Evolutionary conservation across 1,140 invertebrate genomes (phyloP), one percentile per base, ranked within the genome.

Genomic region (Helicoverpa zea): DNA sequence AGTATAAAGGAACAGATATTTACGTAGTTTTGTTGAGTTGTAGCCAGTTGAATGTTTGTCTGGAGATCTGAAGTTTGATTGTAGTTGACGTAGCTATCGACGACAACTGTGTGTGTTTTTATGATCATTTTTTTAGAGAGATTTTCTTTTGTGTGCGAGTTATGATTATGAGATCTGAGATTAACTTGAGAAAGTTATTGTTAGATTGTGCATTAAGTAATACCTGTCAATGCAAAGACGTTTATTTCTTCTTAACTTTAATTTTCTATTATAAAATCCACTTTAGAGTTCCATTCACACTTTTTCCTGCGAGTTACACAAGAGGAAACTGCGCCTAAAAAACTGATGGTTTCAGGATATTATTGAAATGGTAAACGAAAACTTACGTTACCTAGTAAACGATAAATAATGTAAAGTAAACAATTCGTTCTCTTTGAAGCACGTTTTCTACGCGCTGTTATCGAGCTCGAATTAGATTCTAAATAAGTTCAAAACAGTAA

Each of bases 351-450:
- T 66, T 66, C 47, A 18, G 16, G 13, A 63, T 12, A 63, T 64
- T 49, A 66, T 66, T 66, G 16, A 47, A 66, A 16, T 2, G 43
- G 63, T 49, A 35, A 66, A 66, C 14, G 35, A 59, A 13, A 29
- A 59, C 18, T 23, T 11, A 9, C 11, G n/a, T n/a, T 66, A 66
- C 63, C 35, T 66, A 49, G 0, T 18, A 16, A 16, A 47, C 30
- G 43, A 49, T 47, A 66, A 66, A 66, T 66, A 43, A 43, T 66
- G 35, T 66, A 49, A 49, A 18, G 63, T 66, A 66, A 66, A 66
- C 47, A 66, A 66, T 35, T 2, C n/a, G 35, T 16, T 47, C 10
- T 66, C 43, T 18, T n/a, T 23, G 43, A 64, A 64, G 63, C 63
- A 66, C 43, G 63, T 66, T 49, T 11, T 0, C n/a, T 2, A 49